A percentile compares a stretch with the other conserved stretches of the same genome.
phyloP scores from a whole-genome alignment of 1,140 invertebrate genomes.

The Calliphora vicina region DNA sequence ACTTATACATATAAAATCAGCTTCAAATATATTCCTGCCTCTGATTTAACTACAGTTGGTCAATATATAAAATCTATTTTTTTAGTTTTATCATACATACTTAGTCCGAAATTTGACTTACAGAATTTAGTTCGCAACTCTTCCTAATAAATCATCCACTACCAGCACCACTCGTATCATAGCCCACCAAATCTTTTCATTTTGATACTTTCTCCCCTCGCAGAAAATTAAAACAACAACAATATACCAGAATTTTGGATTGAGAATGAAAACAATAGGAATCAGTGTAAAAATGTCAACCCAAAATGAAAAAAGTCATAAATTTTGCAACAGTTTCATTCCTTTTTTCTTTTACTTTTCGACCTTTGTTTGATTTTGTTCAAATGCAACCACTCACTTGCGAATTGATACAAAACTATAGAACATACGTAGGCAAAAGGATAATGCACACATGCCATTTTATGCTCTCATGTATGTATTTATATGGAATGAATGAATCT shows the following conservation, averaged over 20 bases:
- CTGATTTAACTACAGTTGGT: too few species aligned
- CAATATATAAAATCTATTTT: too few species aligned
- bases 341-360: neutral
- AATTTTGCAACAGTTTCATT: slow-evolving; percentile 45
- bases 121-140: too few species aligned
- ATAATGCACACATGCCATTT: slow-evolving; percentile 25
- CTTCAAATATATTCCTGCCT: too few species aligned
- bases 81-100: too few species aligned
- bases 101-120: too few species aligned
- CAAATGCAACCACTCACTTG: slow-evolving; percentile 15
- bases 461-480: neutral
- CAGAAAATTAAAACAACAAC: neutral
- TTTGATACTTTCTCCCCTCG: neutral
- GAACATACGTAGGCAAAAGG: neutral
- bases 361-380: neutral
- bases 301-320: slow-evolving; percentile 53
- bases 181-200: neutral
- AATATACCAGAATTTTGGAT: neutral
- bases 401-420: neutral
- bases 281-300: slow-evolving; percentile 31
- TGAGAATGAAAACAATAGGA: neutral
- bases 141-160: neutral
- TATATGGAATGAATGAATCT: neutral
- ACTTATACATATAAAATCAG: too few species aligned
- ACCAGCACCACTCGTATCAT: neutral